Conservation (phyloP, 2,113 vertebrate genomes). For the Odocoileus virginianus region DNA sequence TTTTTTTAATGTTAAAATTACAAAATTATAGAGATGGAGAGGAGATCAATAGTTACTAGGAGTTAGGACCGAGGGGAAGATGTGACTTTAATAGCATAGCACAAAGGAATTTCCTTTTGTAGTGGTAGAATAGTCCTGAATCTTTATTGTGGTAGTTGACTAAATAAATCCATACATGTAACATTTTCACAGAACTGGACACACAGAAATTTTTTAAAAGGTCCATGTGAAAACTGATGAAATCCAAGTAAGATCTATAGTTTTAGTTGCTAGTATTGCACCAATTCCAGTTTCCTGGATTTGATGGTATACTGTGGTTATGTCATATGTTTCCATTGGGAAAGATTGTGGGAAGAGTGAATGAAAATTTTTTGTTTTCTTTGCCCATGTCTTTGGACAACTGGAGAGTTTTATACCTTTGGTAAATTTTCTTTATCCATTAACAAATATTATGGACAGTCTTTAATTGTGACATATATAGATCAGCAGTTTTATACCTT, state of each 20-base stretch:
- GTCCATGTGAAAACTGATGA: background rate
- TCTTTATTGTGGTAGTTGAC: background rate
- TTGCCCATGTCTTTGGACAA: background rate
- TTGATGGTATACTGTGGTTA: background rate
- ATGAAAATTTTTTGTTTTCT: background rate
- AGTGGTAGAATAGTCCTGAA: background rate
- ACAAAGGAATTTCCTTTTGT: background rate
- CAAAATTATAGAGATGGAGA: background rate
- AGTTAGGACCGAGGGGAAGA: background rate
- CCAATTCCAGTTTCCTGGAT: background rate
- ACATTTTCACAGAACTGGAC: background rate
- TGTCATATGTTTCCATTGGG: background rate
- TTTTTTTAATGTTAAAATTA: background rate
- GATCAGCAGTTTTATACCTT: background rate
- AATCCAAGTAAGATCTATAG: background rate
- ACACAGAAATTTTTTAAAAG: background rate
- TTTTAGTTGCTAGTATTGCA: background rate
- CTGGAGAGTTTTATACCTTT: background rate
- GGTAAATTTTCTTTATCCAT: constrained; percentile 20
- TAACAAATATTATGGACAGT: background rate
- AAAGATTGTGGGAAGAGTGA: background rate
- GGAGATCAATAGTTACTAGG: background rate
- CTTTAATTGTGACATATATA: background rate
- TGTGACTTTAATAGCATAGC: background rate
- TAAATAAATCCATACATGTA: background rate